Conservation (phyloP, 2,113 vertebrate species). For the Platycercus adscitus region DNA sequence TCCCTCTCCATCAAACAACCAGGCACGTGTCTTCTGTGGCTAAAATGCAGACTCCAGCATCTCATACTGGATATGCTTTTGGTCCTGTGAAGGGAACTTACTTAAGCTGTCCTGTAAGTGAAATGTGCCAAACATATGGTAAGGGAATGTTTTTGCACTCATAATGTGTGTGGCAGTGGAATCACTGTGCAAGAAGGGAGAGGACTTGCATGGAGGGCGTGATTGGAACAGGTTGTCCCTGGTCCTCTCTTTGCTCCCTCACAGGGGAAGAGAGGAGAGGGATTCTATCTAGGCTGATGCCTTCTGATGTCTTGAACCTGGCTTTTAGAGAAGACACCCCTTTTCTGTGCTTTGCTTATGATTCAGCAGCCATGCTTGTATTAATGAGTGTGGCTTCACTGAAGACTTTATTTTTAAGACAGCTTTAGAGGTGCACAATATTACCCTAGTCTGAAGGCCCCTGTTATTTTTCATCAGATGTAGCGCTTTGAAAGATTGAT, state of each 20-base stretch:
- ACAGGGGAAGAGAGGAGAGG: fast-evolving
- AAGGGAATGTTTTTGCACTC: neutral
- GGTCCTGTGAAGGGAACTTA: neutral
- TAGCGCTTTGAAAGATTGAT: neutral
- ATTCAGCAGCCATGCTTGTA: fast-evolving
- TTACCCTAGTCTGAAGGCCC: neutral
- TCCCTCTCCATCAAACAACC: neutral
- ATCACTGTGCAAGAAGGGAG: neutral
- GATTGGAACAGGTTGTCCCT: neutral
- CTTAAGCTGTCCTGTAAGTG: neutral
- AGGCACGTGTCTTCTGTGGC: neutral
- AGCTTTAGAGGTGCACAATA: neutral
- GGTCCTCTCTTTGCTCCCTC: neutral
- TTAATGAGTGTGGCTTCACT: neutral
- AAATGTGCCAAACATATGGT: neutral
- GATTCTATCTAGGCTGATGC: neutral
- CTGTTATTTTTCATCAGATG: neutral
- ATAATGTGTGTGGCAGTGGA: neutral
- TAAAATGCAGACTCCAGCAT: neutral
- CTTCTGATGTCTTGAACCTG: neutral
- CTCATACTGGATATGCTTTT: neutral
- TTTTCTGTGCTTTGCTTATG: neutral
- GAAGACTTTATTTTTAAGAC: neutral
- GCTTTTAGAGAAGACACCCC: neutral
- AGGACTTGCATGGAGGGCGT: neutral